Evolutionary conservation across 2,888 invertebrate genomes (phyloP).

Genomic region (Pheosia tremula): DNA sequence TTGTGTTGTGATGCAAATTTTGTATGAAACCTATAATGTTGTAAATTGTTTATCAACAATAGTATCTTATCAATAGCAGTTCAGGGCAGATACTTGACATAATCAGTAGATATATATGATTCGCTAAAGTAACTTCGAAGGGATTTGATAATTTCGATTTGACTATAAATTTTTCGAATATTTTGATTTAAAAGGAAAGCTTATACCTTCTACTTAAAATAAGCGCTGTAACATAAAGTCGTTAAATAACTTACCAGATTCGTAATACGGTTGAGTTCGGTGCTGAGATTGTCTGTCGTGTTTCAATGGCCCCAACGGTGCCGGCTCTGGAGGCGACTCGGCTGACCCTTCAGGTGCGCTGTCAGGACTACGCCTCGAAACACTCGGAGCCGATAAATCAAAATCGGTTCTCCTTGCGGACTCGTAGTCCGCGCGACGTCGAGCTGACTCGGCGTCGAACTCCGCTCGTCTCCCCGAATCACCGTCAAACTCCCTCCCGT

Average conservation of each 20-base stretch:
- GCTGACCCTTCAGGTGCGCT: slow-evolving; percentile 77
- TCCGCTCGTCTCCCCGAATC: slow-evolving; percentile 72
- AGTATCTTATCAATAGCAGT: neutral
- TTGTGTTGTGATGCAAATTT: neutral
- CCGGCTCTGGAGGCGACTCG: slow-evolving; percentile 80
- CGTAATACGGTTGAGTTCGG: slow-evolving; percentile 77
- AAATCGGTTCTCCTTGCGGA: slow-evolving; percentile 78
- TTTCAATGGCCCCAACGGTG: slow-evolving; percentile 74
- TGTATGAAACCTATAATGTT: neutral
- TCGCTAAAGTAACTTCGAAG: neutral
- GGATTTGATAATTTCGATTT: neutral
- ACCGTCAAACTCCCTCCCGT: slow-evolving; percentile 69
- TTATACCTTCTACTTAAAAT: too few species aligned
- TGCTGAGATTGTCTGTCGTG: slow-evolving; percentile 72
- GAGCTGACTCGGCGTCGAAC: slow-evolving; percentile 74
- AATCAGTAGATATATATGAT: neutral
- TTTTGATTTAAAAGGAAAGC: too few species aligned
- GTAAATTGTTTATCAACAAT: neutral
- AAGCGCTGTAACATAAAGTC: too few species aligned
- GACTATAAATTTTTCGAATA: neutral
- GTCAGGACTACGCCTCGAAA: slow-evolving; percentile 72
- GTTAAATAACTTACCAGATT: slow-evolving; percentile 66
- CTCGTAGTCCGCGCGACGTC: slow-evolving; percentile 78
- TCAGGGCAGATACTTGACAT: neutral
- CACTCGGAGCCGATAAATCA: slow-evolving; percentile 75